These are phyloP conservation scores for Phalera bucephala DNA, from an alignment of 2,888 invertebrate species.

Conservation along the genomic window DNA sequence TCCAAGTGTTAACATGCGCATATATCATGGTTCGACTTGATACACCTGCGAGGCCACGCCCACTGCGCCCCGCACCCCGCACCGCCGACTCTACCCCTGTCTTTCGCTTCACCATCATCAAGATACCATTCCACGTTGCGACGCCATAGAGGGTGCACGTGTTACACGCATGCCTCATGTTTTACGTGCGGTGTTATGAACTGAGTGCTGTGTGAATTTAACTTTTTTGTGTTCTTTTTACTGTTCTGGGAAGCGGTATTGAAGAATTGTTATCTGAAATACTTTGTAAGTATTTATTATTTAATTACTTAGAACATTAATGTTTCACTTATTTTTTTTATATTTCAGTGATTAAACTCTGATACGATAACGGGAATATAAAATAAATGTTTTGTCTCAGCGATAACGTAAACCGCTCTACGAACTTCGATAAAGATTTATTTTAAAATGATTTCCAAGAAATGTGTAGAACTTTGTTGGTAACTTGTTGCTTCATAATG, in stretches of 20 bases:
- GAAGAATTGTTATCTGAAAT: conserved; percentile 23
- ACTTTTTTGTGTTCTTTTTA: conserved; percentile 49
- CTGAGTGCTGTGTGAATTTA: conserved; percentile 63
- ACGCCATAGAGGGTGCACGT: conserved; percentile 56
- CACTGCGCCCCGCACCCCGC: conserved; percentile 37
- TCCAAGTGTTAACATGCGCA: conserved; percentile 74
- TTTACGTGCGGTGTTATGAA: conserved; percentile 51
- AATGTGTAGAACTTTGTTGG: conserved; percentile 12
- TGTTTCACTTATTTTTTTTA: too few relatives aligned
- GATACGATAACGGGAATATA: conserved; percentile 21
- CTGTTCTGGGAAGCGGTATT: conserved; percentile 33
- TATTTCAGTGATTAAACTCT: conserved; percentile 2
- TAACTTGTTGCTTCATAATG: conserved; percentile 60
- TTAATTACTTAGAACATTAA: too few relatives aligned
- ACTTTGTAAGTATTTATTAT: conserved; percentile 29
- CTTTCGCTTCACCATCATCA: conserved; percentile 65
- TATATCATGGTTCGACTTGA: conserved; percentile 71
- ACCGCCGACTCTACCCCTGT: conserved; percentile 44
- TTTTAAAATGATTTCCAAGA: conserved; percentile 5
- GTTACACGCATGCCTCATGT: conserved; percentile 36
- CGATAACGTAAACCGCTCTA: conserved; percentile 17
- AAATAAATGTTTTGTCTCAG: conserved; percentile 15
- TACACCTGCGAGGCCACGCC: conserved; percentile 76
- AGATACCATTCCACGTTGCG: conserved; percentile 68
- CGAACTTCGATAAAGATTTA: conserved; percentile 12